phyloP scores from a whole-genome alignment of 64 coral and sea anemone species.

The Montipora foliosa region DNA sequence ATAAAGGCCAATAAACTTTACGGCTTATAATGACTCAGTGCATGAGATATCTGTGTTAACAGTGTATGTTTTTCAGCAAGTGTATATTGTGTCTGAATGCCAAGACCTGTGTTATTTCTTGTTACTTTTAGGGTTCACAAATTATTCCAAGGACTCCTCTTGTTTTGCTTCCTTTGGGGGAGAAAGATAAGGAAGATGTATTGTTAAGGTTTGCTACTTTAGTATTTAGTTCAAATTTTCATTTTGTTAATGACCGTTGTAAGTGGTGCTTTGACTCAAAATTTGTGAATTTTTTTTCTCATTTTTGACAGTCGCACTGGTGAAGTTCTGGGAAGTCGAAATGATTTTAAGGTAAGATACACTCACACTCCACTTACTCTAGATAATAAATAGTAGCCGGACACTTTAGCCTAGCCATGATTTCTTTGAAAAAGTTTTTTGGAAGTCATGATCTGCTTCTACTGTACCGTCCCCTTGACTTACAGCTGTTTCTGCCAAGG shows the following conservation, averaged over 20 bases:
- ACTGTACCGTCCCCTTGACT: no score
- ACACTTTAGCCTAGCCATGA: no score
- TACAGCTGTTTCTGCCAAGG: no score
- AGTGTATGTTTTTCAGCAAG: no score
- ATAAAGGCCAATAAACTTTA: no score
- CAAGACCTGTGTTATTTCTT: background rate
- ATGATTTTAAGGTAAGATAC: constrained; percentile 91
- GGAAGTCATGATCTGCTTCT: no score
- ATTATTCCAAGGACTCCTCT: constrained; percentile 94
- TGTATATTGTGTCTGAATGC: no score
- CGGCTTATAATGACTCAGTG: no score
- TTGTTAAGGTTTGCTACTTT: constrained; percentile 69
- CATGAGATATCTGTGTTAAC: no score
- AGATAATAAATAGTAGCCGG: no score
- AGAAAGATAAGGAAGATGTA: constrained; percentile 84
- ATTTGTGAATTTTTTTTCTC: background rate
- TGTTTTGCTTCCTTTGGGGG: constrained; percentile 80
- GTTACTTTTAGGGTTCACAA: constrained; percentile 51
- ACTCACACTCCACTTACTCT: no score
- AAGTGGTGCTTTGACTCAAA: background rate
- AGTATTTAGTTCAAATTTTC: background rate
- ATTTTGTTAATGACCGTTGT: background rate
- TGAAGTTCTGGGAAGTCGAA: constrained; percentile 91
- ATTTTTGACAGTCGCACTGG: constrained; percentile 77
- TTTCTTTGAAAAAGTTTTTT: no score